Percentiles rank a stretch among this genome's conserved stretches.
These are phyloP conservation scores for Echiichthys vipera DNA, from an alignment of 2,797 vertebrate genomes.

Conservation along the genomic window DNA sequence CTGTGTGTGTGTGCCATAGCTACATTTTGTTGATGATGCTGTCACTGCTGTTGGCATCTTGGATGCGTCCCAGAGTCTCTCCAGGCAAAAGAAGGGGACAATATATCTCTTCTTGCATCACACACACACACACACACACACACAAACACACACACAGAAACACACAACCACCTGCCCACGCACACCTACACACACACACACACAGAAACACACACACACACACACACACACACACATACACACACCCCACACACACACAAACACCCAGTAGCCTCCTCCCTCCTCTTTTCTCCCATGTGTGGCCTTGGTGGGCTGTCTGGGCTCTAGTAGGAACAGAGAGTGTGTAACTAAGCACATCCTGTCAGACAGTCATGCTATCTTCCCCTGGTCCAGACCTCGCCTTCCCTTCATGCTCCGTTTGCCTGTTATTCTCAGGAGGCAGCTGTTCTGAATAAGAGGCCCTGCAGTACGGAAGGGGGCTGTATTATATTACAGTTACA, in stretches of 20 bases:
- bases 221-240: too few species aligned
- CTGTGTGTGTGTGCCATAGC: conserved; percentile 44
- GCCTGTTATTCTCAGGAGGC: conserved; percentile 75
- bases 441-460: conserved; percentile 71
- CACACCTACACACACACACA: not conserved
- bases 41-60: conserved; percentile 79
- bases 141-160: conserved; percentile 19
- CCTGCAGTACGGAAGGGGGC: conserved; percentile 53
- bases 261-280: conserved; percentile 38
- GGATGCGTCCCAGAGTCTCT: conserved; percentile 74
- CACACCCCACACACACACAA: not conserved
- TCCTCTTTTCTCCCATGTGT: conserved; percentile 64
- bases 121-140: conserved; percentile 22
- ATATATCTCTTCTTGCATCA: conserved; percentile 72
- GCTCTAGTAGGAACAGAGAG: conserved; percentile 79
- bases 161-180: conserved; percentile 4
- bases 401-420: conserved; percentile 86
- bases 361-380: conserved; percentile 86
- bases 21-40: conserved; percentile 82
- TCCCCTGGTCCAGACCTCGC: conserved; percentile 77
- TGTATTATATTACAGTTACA: conserved; percentile 58
- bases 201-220: too few species aligned
- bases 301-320: conserved; percentile 77
- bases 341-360: conserved; percentile 89
- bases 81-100: conserved; percentile 66